phyloP scores from a whole-genome alignment of 2,113 vertebrate species.

The Hyla sarda region DNA sequence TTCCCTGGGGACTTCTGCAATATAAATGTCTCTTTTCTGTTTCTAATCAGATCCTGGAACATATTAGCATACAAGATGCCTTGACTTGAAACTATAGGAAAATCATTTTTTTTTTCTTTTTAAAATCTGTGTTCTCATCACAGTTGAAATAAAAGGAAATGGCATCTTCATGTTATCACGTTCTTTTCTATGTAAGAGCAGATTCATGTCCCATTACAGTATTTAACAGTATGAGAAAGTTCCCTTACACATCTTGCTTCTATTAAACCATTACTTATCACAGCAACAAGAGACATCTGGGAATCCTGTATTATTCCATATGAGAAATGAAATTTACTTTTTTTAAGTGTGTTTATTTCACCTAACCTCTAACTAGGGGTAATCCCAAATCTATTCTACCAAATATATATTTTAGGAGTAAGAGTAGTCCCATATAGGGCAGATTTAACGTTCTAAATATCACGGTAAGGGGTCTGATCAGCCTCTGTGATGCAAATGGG shows the following conservation, averaged over 20 bases:
- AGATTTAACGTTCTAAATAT: too few species aligned
- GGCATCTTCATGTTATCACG: constrained; percentile 49
- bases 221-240: constrained; percentile 53
- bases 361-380: not conserved
- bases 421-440: too few species aligned
- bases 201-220: constrained; percentile 50
- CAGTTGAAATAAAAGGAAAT: constrained; percentile 52
- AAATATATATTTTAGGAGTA: not conserved
- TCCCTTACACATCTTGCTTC: constrained; percentile 41
- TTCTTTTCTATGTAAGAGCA: constrained; percentile 39
- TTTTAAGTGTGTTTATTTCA: not conserved
- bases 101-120: constrained; percentile 38
- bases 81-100: constrained; percentile 51
- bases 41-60: constrained; percentile 60
- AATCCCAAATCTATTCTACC: not conserved
- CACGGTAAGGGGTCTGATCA: too few species aligned
- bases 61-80: constrained; percentile 55
- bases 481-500: too few species aligned
- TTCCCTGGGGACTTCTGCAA: constrained; percentile 46
- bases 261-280: constrained; percentile 48
- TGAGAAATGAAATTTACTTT: not conserved
- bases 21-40: constrained; percentile 58
- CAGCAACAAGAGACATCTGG: not conserved
- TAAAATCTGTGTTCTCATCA: constrained; percentile 52
- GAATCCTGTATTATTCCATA: not conserved